These are phyloP conservation scores for Petromus typicus DNA, from an alignment of 2,113 vertebrate genomes.

Conservation along the genomic window DNA sequence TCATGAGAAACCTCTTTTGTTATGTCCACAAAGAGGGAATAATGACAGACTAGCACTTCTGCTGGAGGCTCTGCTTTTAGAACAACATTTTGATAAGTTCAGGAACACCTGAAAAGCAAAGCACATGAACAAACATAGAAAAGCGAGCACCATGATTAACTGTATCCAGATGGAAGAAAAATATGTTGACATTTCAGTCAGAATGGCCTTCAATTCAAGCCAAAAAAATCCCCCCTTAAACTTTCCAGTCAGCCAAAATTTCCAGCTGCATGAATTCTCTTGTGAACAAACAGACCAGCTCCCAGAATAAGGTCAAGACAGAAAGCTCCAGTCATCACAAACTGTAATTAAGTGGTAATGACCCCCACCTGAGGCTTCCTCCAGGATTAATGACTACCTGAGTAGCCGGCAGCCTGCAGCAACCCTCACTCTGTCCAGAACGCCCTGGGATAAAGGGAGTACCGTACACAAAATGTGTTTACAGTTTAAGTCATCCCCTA, in stretches of 20 bases:
- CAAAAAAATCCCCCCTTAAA: constrained; percentile 69
- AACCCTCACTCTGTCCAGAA: constrained; percentile 22
- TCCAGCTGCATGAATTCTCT: constrained; percentile 74
- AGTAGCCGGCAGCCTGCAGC: constrained; percentile 49
- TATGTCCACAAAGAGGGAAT: constrained; percentile 58
- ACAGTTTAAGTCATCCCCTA: constrained; percentile 20
- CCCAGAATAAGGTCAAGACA: constrained; percentile 66
- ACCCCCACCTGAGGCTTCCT: constrained; percentile 66
- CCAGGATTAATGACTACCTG: constrained; percentile 76
- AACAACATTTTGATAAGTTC: constrained; percentile 55
- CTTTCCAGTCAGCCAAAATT: constrained; percentile 76
- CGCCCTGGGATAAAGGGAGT: constrained; percentile 5
- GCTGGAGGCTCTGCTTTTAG: constrained; percentile 14
- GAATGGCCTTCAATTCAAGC: constrained; percentile 67
- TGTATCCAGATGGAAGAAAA: constrained; percentile 76
- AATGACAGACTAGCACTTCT: background rate
- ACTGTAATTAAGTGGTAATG: constrained; percentile 72
- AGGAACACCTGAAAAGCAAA: constrained; percentile 58
- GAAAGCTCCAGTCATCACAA: constrained; percentile 69
- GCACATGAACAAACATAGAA: constrained; percentile 24
- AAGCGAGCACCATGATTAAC: constrained; percentile 60
- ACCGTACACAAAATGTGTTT: constrained; percentile 58
- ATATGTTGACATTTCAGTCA: constrained; percentile 77
- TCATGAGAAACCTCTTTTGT: background rate
- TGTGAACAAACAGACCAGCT: constrained; percentile 58